Evolutionary conservation across 2,888 invertebrate genomes (phyloP), one percentile per base, ranked within the genome.

Genomic region (Drosophila ustulata): DNA sequence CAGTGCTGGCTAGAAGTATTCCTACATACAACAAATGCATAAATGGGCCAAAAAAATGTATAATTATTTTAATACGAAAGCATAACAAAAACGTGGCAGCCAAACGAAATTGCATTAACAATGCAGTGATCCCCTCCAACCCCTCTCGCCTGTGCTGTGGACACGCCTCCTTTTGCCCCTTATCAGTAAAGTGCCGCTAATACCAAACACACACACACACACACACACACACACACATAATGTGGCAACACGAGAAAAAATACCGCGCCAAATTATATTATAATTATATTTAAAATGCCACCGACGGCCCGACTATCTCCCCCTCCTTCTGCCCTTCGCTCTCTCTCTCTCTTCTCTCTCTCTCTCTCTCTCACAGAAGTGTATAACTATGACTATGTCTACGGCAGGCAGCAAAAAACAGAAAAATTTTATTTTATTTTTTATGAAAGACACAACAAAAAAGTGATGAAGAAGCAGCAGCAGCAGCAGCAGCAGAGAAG

Each of bases 261-360:
- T 89, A 68, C 88, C 74, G 70, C 68, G 66, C 88, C 88, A 87
- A 85, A 88, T 89, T 85, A 87, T 89, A 84, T 87, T 84, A 85
- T 89, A 85, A 85, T 89, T 88, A 85, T 85, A 89, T 82, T 88
- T 85, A 88, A 85, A 85, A 85, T 88, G 86, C 71, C 80, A 78
- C 80, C 75, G 69, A 69, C 67, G 65, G 57, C 30, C 55, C 56
- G 67, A 56, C 68, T 80, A 64, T 57, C 30, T 46, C 45, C 50
- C 56, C 39, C 47, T 30, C 64, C n/a, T 39, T 63, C 39, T 30
- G 41, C 43, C 47, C 45, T 57, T 13, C 18, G 13, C n/a, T 18
- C 26, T 7, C 11, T 6, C 11, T 41, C 49, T 39, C n/a, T n/a
- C 43, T 57, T 13, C 18, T 13, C n/a, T 18, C 26, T 7, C 11